Evolutionary conservation across 35 echinoderm and acorn worm genomes (phyloP), one percentile per base, ranked within the genome.

Genomic region (Heliocidaris tuberculata): DNA sequence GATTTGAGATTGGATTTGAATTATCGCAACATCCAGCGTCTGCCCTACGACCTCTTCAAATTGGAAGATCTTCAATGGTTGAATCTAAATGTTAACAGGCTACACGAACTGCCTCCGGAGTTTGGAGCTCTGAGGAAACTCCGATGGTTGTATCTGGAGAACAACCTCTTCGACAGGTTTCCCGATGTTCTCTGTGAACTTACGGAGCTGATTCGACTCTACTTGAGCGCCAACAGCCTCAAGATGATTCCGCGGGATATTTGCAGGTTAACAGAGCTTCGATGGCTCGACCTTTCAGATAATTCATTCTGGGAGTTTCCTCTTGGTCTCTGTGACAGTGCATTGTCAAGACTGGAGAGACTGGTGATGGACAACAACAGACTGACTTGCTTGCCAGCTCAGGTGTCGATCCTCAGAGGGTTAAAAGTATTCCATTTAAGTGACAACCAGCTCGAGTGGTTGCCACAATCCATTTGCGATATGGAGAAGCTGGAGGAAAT

Each of bases 91-190:
- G 98, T 99, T 2, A 99, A 99, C 85, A 96, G 86, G 56, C 94
- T 99, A 1, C 59, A 50, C 31, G 94, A 96, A 47, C 94, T 99
- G 54, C 98, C 98, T 4, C 27, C 35, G 0, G 98, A 97, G 48
- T 88, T 97, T 42, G 59, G 50, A 7, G 48, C 92, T 48, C 90
- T 99, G 29, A 93, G 48, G 31, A 90, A 88, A 27, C 94, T 99
- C 47, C 97, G 95, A 86, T 99, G 98, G 98, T 86, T 99, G 48
- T 99, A 97, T 93, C 90, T 99, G 29, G 98, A 99, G 85, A 97
- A 92, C 32, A 99, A 97, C 65, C 59, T 59, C 60, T 99, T 99
- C 27, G 95, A 96, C 60, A 60, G 47, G 7, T 99, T 97, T 91
- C 98, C 98, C n/a, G 59, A 27, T 12, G 95, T 96, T 90, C 78